Percentiles rank a stretch among this genome's conserved stretches.
Evolutionary conservation across 2,888 invertebrate genomes (phyloP).

Genomic region (Eupithecia centaureata): DNA sequence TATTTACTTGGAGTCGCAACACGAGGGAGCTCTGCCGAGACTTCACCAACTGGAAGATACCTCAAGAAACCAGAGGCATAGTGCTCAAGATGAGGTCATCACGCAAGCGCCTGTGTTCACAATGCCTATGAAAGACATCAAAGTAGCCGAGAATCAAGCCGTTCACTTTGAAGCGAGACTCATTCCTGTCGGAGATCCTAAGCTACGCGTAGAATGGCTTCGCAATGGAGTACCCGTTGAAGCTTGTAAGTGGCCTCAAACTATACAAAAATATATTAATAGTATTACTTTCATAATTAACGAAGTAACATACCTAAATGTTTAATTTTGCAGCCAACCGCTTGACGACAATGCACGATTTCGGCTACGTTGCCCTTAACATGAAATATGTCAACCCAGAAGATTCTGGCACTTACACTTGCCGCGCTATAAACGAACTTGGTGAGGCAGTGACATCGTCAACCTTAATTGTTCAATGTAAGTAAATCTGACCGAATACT

Average conservation of each 20-base stretch:
- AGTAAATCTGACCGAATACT: too few species aligned
- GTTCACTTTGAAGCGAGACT: slow-evolving; percentile 97
- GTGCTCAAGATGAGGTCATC: slow-evolving; percentile 89
- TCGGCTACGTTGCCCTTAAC: slow-evolving; percentile 97
- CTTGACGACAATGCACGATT: slow-evolving; percentile 97
- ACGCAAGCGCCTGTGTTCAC: slow-evolving; percentile 97
- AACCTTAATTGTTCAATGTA: slow-evolving; percentile 93
- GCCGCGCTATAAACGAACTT: slow-evolving; percentile 95
- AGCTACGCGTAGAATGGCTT: slow-evolving; percentile 96
- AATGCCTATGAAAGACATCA: slow-evolving; percentile 93
- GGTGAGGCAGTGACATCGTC: slow-evolving; percentile 98
- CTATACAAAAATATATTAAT: background rate
- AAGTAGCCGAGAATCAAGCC: slow-evolving; percentile 94
- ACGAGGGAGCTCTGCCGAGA: slow-evolving; percentile 92
- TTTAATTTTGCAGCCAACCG: slow-evolving; percentile 87
- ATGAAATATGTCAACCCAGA: slow-evolving; percentile 97
- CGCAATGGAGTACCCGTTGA: slow-evolving; percentile 95
- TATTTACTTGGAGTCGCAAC: slow-evolving; percentile 94
- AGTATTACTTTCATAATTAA: background rate
- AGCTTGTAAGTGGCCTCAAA: slow-evolving; percentile 86
- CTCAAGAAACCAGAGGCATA: slow-evolving; percentile 89
- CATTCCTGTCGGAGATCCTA: slow-evolving; percentile 97
- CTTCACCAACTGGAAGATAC: slow-evolving; percentile 92
- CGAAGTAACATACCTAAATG: background rate
- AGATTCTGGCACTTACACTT: slow-evolving; percentile 98